Conservation (phyloP, 2,797 vertebrate genomes). For the Siniperca undulata region DNA sequence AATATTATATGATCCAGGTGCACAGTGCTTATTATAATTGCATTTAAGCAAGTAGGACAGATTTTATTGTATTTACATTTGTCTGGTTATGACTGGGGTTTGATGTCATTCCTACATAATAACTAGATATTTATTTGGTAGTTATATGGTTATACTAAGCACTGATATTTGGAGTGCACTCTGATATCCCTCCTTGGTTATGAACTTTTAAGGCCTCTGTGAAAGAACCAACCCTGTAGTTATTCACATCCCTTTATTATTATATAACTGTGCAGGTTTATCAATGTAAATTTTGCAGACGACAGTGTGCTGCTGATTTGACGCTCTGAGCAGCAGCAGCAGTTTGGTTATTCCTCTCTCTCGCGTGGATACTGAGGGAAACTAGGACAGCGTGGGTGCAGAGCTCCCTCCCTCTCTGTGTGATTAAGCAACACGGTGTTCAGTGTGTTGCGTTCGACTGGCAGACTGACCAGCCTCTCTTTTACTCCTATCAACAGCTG, state of each 20-base stretch:
- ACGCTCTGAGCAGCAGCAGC: slow-evolving; percentile 42
- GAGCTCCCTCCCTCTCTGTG: slow-evolving; percentile 45
- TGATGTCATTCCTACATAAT: not conserved
- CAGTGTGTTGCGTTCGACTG: slow-evolving; percentile 55
- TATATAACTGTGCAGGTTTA: slow-evolving; percentile 11
- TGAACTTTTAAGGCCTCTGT: not conserved
- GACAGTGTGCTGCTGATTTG: slow-evolving; percentile 29
- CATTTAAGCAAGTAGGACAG: too few relatives aligned
- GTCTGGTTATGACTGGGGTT: not conserved
- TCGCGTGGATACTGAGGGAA: slow-evolving; percentile 63
- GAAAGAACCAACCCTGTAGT: not conserved
- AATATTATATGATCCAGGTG: not conserved
- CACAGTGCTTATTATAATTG: not conserved
- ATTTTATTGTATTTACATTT: not conserved
- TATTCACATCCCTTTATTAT: not conserved
- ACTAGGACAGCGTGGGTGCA: slow-evolving; percentile 80
- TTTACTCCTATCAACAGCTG: slow-evolving; percentile 50
- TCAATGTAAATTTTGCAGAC: slow-evolving; percentile 1
- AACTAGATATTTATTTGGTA: not conserved
- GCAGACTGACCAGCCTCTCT: slow-evolving; percentile 58
- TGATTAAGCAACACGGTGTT: slow-evolving; percentile 69
- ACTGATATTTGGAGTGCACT: not conserved
- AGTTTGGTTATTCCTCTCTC: slow-evolving; percentile 49
- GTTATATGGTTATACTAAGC: not conserved
- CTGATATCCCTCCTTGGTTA: not conserved